Percentiles rank a stretch among this genome's conserved stretches.
Conservation (phyloP, 2,888 invertebrate genomes). For the Criorhina ranunculi region DNA sequence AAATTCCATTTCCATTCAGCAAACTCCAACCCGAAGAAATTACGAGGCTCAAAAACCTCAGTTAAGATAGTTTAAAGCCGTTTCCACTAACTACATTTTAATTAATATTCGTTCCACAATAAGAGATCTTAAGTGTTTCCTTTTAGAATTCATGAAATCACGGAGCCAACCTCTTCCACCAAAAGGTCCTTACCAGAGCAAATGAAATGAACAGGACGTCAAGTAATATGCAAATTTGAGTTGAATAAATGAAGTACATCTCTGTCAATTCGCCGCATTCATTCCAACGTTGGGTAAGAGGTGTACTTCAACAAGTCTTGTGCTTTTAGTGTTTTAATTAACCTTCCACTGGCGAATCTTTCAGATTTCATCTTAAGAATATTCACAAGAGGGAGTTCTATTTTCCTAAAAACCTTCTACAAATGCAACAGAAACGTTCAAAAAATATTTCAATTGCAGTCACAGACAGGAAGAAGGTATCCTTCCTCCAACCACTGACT, state of each 20-base stretch:
- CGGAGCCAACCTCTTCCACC: background rate
- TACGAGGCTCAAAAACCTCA: background rate
- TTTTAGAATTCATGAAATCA: conserved; percentile 12
- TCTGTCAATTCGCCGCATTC: conserved; percentile 1
- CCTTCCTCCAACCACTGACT: background rate
- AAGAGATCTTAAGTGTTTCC: conserved; percentile 12
- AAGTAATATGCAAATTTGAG: conserved; percentile 44
- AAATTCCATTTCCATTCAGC: too few relatives aligned
- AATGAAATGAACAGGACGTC: conserved; percentile 29
- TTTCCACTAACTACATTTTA: conserved; percentile 3
- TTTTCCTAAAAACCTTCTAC: background rate
- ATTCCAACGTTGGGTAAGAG: conserved; percentile 1
- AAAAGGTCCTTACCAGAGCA: background rate
- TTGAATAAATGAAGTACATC: conserved; percentile 1
- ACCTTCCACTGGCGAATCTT: conserved; percentile 8
- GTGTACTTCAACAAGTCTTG: conserved; percentile 19
- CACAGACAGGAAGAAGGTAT: background rate
- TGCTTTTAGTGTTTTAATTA: conserved; percentile 40
- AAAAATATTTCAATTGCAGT: background rate
- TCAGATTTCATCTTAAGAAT: conserved; percentile 14
- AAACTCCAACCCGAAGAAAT: too few relatives aligned
- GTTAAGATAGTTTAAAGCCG: background rate
- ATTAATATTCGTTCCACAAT: conserved; percentile 22
- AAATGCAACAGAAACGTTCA: background rate
- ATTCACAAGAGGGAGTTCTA: too few relatives aligned